These are phyloP conservation scores for Mormyrus lacerda DNA, from an alignment of 2,113 vertebrate genomes.

Conservation along the genomic window DNA sequence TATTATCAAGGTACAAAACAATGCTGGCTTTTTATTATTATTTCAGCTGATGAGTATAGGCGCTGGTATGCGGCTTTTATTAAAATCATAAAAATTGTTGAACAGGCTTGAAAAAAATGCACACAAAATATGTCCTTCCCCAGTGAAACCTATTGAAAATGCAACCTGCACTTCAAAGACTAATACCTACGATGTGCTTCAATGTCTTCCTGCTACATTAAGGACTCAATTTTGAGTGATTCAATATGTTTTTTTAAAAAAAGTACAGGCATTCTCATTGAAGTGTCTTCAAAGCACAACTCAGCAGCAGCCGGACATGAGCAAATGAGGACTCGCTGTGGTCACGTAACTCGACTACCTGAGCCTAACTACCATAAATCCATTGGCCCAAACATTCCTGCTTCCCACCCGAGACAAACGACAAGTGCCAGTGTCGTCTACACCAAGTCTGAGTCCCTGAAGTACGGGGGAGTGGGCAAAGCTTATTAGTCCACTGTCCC, in stretches of 20 bases:
- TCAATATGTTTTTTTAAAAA: not conserved
- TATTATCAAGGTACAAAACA: slow-evolving; percentile 33
- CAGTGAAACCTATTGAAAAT: not conserved
- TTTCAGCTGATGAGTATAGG: slow-evolving; percentile 30
- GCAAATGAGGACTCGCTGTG: not conserved
- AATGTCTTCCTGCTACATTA: not conserved
- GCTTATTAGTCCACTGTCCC: not conserved
- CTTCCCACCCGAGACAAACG: not conserved
- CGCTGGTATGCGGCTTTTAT: slow-evolving; percentile 25
- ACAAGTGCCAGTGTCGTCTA: not conserved
- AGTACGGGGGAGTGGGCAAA: not conserved
- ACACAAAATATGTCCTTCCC: not conserved
- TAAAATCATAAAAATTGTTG: slow-evolving; percentile 30
- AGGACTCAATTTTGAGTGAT: not conserved
- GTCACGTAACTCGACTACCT: not conserved
- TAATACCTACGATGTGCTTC: not conserved
- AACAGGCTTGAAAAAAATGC: not conserved
- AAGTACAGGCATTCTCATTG: not conserved
- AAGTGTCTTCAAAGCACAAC: not conserved
- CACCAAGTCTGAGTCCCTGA: not conserved
- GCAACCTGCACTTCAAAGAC: not conserved
- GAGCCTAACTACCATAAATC: not conserved
- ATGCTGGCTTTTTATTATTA: slow-evolving; percentile 30
- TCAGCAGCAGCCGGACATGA: not conserved
- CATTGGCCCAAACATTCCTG: not conserved